Base-by-base conservation (phyloP, 2,888 invertebrate genomes). In the Ditula angustiorana region DNA sequence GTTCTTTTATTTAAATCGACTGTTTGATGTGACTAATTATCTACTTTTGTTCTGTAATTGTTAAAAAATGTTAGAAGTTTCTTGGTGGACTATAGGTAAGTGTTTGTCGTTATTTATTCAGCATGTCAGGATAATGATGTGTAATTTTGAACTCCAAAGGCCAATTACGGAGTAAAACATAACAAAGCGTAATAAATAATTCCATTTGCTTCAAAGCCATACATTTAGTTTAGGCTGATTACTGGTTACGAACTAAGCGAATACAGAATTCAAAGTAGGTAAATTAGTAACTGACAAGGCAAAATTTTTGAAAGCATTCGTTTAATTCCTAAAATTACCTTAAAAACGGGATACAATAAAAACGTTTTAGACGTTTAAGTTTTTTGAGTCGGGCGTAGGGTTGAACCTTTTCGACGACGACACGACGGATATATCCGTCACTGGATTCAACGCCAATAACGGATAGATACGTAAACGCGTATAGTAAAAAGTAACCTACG, bases 181-280 rank as follows among this genome's bases (percentile, higher is more conserved):
- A 41, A 10, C n/a, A n/a, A n/a, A n/a, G n/a, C n/a, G n/a, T 52
- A 19, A 50, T 59, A 49, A 26, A 50, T 37, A 21, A 50, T 60
- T 60, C 60, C 21, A 28, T 13, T 59, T 26, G n/a, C 49, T 28
- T 26, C 37, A n/a, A 11, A 53, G 5, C 28, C 35, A 5, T 28
- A 23, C 35, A 50, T 23, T 30, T 41, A 19, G 16, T 2, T 24
- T n/a, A 13, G 19, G 16, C 30, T 44, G 10, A 59, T 60, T 50
- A 50, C 28, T 41, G 19, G 13, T 24, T 8, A 59, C 7, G 35
- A 41, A 41, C 19, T 2, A 2, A 10, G n/a, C 10, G 3, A 8
- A 41, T 10, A 35, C 13, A 13, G 35, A 35, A 35, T 13, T 13
- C 35, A 13, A 41, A 41, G 19, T 41, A 8, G 19, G 16, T 10